Evolutionary conservation across 2,888 invertebrate genomes (phyloP), one percentile per base, ranked within the genome.

Genomic region (Drosophila fungiperda): DNA sequence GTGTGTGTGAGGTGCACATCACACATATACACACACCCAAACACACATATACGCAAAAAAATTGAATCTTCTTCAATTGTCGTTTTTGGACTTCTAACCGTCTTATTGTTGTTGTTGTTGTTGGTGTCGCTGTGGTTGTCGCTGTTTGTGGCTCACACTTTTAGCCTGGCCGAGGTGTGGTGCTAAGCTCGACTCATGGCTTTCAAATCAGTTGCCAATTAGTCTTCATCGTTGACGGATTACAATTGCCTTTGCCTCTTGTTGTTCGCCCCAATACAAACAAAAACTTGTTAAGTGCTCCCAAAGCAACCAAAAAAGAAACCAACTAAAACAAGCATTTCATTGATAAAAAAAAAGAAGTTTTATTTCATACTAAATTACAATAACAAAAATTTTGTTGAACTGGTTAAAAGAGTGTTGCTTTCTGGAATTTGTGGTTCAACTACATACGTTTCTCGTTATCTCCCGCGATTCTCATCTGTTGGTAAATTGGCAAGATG

Each of bases 401-500:
- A 38, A 55, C 38, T 68, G 53, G 48, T 45, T 32, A 11, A 45
- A 45, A 32, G 26, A 33, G 62, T 60, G 65, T 61, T 65, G 55
- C 57, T 69, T 61, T 63, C 23, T 45, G 29, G 33, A 54, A 57
- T 52, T 67, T 64, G 36, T 65, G 53, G 29, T 54, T 67, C 36
- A 52, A 58, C 36, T 68, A 33, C 60, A 29, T 6, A 32, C 17
- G 23, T 67, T 54, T 55, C 54, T 50, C 23, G 38, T 55, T 55
- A 38, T 59, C 49, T 35, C 32, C 57, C 55, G 42, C 52, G 38
- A 4, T 20, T 54, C 59, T 57, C 61, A 75, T 90, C 93, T 90
- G 80, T 93, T 93, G 92, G 82, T 90, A 86, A 92, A 91, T 93
- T 93, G 93, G 93, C 93, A 93, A 93, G 93, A 93, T 93, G 93